A percentile compares a stretch with the other conserved stretches of the same genome.
Conservation (phyloP, 2,888 invertebrate species). For the Heliconius ismenius region DNA sequence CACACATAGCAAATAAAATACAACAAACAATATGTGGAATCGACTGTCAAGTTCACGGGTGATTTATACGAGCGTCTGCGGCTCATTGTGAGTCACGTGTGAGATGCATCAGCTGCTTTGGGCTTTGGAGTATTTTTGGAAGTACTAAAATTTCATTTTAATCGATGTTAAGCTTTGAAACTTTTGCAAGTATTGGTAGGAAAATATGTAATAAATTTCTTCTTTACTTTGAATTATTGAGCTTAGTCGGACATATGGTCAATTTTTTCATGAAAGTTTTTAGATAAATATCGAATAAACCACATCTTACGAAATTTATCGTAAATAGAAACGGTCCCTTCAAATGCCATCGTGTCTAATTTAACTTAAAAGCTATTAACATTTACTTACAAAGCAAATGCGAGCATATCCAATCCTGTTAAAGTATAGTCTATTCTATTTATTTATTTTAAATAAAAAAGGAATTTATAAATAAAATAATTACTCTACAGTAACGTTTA, state of each 20-base stretch:
- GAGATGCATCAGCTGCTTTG: conserved; percentile 46
- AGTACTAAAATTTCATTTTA: conserved; percentile 1
- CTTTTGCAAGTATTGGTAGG: neutral
- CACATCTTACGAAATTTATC: too few relatives aligned
- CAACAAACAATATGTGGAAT: conserved; percentile 47
- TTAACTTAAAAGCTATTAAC: too few relatives aligned
- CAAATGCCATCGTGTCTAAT: too few relatives aligned
- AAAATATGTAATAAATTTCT: neutral
- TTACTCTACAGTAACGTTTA: neutral
- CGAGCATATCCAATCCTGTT: too few relatives aligned
- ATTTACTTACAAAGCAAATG: too few relatives aligned
- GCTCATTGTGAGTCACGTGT: conserved; percentile 61
- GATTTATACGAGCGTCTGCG: conserved; percentile 63
- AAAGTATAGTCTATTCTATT: neutral
- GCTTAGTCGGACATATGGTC: neutral
- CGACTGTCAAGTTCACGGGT: conserved; percentile 62
- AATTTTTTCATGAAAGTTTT: neutral
- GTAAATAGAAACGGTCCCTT: too few relatives aligned
- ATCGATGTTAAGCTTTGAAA: neutral
- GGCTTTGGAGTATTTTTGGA: conserved; percentile 31
- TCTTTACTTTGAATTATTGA: neutral
- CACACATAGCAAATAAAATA: conserved; percentile 35
- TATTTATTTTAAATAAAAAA: neutral
- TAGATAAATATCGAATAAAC: neutral
- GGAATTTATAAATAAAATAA: too few relatives aligned